Conservation (phyloP, 2,797 vertebrate species). For the Lophius americanus region DNA sequence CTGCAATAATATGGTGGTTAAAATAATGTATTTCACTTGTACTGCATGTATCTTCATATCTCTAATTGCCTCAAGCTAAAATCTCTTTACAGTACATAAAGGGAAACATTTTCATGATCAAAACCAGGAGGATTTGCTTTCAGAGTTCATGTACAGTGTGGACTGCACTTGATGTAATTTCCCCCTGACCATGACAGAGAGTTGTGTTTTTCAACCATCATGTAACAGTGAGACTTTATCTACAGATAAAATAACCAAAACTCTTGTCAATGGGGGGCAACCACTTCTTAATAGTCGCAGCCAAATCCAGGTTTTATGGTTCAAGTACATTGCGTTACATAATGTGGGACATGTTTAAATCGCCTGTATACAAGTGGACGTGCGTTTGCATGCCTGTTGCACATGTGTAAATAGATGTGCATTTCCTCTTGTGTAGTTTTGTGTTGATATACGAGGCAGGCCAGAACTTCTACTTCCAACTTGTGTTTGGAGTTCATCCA, state of each 20-base stretch:
- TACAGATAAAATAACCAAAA: slow-evolving; percentile 50
- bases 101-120: slow-evolving; percentile 18
- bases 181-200: slow-evolving; percentile 57
- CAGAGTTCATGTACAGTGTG: slow-evolving; percentile 58
- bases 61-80: slow-evolving; percentile 20
- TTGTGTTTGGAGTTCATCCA: slow-evolving; percentile 68
- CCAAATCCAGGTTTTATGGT: slow-evolving; percentile 28
- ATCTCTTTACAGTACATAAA: slow-evolving; percentile 13
- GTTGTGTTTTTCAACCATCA: slow-evolving; percentile 63
- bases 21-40: slow-evolving; percentile 10
- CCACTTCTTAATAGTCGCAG: slow-evolving; percentile 8
- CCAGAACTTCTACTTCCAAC: slow-evolving; percentile 57
- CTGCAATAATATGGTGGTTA: background rate
- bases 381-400: background rate
- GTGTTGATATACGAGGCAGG: slow-evolving; percentile 47
- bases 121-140: slow-evolving; percentile 52
- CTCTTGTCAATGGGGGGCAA: slow-evolving; percentile 16
- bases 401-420: slow-evolving; percentile 12
- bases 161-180: slow-evolving; percentile 68
- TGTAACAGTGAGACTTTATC: slow-evolving; percentile 62
- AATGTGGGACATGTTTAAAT: background rate
- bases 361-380: background rate
- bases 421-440: slow-evolving; percentile 14
- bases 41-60: slow-evolving; percentile 9
- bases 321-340: background rate